Percentiles rank a stretch among this genome's conserved stretches.
These are phyloP conservation scores for Andricus grossulariae DNA, from an alignment of 1,140 invertebrate species.

Conservation along the genomic window DNA sequence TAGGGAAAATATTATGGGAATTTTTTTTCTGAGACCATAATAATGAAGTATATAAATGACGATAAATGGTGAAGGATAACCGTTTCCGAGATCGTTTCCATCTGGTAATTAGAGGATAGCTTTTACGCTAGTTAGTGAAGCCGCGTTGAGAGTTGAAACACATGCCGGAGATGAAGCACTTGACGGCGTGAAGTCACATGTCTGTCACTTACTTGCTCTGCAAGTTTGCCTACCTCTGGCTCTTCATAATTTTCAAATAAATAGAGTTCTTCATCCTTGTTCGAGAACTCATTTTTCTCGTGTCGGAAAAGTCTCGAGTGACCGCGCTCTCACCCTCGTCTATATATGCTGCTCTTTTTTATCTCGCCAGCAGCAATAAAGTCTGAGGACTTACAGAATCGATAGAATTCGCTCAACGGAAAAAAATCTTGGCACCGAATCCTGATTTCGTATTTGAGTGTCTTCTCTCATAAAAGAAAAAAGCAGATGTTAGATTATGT, in stretches of 20 bases:
- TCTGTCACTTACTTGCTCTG: not conserved
- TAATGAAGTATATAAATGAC: too few relatives aligned
- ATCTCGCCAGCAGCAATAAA: not conserved
- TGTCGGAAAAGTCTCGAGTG: constrained; percentile 23
- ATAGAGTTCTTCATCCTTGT: not conserved
- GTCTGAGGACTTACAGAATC: not conserved
- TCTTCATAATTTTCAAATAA: not conserved
- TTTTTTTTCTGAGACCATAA: too few relatives aligned
- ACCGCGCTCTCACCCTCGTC: not conserved
- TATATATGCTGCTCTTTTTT: not conserved
- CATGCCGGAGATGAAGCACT: not conserved
- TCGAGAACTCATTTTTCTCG: not conserved
- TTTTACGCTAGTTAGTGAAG: too few relatives aligned
- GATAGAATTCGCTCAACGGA: constrained; percentile 22
- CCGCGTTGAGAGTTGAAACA: not conserved
- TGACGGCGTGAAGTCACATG: not conserved
- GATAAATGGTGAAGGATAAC: too few relatives aligned
- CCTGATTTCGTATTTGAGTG: not conserved
- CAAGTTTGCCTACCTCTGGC: not conserved
- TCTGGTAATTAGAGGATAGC: too few relatives aligned
- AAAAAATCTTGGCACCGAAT: constrained; percentile 9
- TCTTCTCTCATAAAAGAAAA: not conserved
- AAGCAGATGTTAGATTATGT: constrained; percentile 1
- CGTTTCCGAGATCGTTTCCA: too few relatives aligned
- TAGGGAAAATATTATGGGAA: too few relatives aligned